phyloP scores from a whole-genome alignment of 2,797 vertebrate genomes.

The Pseudochirops cupreus region DNA sequence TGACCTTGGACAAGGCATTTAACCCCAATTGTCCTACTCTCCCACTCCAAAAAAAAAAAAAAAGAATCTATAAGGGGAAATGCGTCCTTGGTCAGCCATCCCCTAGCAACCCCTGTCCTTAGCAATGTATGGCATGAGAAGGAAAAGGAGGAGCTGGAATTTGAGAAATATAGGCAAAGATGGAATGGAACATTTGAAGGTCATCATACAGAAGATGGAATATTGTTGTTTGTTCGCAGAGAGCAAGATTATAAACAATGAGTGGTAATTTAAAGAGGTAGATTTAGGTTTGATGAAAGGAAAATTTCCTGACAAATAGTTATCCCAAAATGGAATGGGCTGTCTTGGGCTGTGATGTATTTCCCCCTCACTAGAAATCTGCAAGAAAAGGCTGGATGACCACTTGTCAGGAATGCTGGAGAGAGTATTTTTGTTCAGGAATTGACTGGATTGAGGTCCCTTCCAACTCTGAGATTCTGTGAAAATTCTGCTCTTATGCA shows the following conservation, averaged over 20 bases:
- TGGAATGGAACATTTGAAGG: neutral
- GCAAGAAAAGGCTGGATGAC: neutral
- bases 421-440: neutral
- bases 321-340: neutral
- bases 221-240: neutral
- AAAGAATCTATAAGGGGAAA: neutral
- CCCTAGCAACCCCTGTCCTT: neutral
- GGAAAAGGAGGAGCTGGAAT: neutral
- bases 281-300: neutral
- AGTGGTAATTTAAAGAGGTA: neutral
- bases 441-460: neutral
- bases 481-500: neutral
- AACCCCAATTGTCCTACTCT: too few relatives aligned
- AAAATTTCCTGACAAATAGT: neutral
- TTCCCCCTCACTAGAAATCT: neutral
- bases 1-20: too few relatives aligned
- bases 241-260: neutral
- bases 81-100: neutral
- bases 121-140: neutral
- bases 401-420: neutral
- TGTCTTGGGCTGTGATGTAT: neutral
- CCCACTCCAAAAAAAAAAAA: too few relatives aligned
- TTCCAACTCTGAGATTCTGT: neutral
- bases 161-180: neutral
- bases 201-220: neutral